Evolutionary conservation across 2,797 vertebrate species (phyloP).

Genomic region (Forpus xanthops): DNA sequence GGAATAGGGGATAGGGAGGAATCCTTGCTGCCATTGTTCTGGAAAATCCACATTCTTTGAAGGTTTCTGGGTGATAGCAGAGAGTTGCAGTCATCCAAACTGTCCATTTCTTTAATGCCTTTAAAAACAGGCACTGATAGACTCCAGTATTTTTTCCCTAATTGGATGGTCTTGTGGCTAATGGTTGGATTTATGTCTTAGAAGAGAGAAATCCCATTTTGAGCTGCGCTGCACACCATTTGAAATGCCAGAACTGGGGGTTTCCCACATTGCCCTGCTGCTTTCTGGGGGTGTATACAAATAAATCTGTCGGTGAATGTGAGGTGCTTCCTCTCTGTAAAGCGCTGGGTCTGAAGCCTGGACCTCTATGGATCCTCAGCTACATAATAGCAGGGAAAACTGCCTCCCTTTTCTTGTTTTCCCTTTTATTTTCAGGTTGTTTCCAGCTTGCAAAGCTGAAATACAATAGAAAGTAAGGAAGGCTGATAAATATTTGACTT

Average conservation of each 20-base stretch:
- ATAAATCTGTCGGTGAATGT: not conserved
- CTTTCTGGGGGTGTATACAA: not conserved
- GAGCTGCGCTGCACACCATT: not conserved
- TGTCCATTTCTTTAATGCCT: not conserved
- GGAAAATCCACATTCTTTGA: not conserved
- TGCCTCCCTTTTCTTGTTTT: fast-evolving
- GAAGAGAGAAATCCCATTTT: not conserved
- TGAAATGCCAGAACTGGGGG: fast-evolving
- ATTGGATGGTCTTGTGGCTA: not conserved
- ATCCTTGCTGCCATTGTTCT: not conserved
- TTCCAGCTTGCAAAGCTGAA: not conserved
- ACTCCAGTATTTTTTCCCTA: not conserved
- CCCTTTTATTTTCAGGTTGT: not conserved
- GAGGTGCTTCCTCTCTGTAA: not conserved
- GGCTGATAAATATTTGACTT: not conserved
- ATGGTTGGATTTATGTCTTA: not conserved
- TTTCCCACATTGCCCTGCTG: not conserved
- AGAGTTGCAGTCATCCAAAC: not conserved
- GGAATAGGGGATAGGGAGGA: not conserved
- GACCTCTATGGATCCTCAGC: not conserved
- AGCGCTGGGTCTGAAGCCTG: not conserved
- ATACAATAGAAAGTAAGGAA: not conserved
- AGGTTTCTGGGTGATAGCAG: not conserved
- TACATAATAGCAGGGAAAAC: not conserved
- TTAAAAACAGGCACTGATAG: not conserved